Conservation (phyloP, 2,888 invertebrate species). For the Ochropleura plecta region DNA sequence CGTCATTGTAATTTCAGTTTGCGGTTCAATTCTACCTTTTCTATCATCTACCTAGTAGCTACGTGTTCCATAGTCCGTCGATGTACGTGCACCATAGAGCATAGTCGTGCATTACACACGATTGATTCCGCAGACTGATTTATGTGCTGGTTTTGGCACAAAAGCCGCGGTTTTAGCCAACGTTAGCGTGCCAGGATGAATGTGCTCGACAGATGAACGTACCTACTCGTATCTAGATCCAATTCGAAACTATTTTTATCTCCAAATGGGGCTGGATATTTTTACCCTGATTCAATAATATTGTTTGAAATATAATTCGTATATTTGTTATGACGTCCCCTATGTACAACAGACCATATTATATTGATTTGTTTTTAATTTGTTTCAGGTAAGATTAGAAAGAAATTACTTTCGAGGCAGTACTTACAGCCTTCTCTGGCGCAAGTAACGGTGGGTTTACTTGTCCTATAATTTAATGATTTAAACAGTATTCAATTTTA, state of each 20-base stretch:
- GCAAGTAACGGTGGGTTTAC: neutral
- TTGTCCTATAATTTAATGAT: neutral
- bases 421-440: neutral
- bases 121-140: constrained; percentile 70
- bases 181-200: constrained; percentile 23
- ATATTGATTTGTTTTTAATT: constrained; percentile 36
- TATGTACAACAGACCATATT: neutral
- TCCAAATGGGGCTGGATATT: constrained; percentile 1
- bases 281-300: neutral
- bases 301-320: neutral
- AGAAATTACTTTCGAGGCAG: neutral
- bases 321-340: neutral
- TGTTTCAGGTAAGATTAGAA: constrained; percentile 65
- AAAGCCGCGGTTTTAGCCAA: constrained; percentile 49
- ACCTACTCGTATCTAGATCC: constrained; percentile 22
- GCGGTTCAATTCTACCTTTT: neutral
- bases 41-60: neutral
- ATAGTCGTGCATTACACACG: constrained; percentile 31
- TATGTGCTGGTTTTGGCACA: constrained; percentile 56
- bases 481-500: neutral
- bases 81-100: neutral
- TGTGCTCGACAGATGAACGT: constrained; percentile 15
- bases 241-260: constrained; percentile 25
- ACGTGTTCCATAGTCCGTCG: neutral
- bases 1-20: neutral